Evolutionary conservation across 2,888 invertebrate species (phyloP).

Genomic region (Syritta pipiens): DNA sequence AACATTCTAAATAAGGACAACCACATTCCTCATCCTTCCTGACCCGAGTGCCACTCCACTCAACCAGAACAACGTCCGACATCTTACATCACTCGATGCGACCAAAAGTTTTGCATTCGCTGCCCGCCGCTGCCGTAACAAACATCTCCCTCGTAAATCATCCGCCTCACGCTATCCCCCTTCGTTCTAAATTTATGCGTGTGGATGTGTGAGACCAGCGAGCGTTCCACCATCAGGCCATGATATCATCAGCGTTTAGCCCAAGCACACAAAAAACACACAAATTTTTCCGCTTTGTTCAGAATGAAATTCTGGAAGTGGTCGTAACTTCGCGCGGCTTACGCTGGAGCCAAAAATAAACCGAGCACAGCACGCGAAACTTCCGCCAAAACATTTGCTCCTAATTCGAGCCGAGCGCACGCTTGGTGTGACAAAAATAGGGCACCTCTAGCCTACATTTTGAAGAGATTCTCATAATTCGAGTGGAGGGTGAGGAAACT

Average conservation of each 20-base stretch:
- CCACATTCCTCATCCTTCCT: too few species aligned
- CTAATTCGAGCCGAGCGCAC: not conserved
- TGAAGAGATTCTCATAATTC: too few species aligned
- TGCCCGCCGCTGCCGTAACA: conserved; percentile 28
- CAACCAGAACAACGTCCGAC: not conserved
- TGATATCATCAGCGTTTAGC: conserved; percentile 39
- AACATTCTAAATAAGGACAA: too few species aligned
- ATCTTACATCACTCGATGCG: not conserved
- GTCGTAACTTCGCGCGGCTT: not conserved
- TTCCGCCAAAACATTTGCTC: conserved; percentile 14
- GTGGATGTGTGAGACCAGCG: not conserved
- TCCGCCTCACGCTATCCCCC: conserved; percentile 1
- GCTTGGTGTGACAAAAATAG: conserved; percentile 38
- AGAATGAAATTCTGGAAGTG: conserved; percentile 15
- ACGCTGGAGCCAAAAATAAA: conserved; percentile 17
- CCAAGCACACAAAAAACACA: not conserved
- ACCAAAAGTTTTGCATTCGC: conserved; percentile 22
- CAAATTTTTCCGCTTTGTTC: not conserved
- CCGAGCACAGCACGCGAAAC: conserved; percentile 27
- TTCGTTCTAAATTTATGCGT: not conserved
- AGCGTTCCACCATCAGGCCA: conserved; percentile 1
- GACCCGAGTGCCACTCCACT: too few species aligned
- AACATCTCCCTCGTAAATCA: conserved; percentile 22
- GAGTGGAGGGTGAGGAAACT: conserved; percentile 29
- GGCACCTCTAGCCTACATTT: not conserved